Percentiles rank a stretch among this genome's conserved stretches.
Conservation (phyloP, 2,888 invertebrate species). For the Villa cingulata region DNA sequence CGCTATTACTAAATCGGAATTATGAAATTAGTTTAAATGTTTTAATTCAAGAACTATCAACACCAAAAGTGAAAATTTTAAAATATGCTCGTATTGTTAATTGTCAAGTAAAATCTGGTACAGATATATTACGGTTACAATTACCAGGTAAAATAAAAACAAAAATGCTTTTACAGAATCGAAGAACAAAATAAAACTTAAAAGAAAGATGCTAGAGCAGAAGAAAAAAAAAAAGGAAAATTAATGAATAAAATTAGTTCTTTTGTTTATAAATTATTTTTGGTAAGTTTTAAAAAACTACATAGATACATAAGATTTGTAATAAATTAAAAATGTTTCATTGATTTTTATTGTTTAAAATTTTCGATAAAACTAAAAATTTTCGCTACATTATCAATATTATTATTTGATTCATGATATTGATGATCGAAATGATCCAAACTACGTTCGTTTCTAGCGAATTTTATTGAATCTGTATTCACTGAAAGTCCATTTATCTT, state of each 20-base stretch:
- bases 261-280: too few relatives aligned
- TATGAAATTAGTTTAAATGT: slow-evolving; percentile 22
- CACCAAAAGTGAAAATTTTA: slow-evolving; percentile 22
- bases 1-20: slow-evolving; percentile 23
- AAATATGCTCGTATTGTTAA: slow-evolving; percentile 25
- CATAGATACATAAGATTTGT: too few relatives aligned
- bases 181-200: background rate
- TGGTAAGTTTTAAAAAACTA: too few relatives aligned
- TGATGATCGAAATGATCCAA: slow-evolving; percentile 1
- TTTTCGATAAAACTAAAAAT: slow-evolving; percentile 8
- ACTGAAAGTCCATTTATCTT: slow-evolving; percentile 24
- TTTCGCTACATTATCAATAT: slow-evolving; percentile 1
- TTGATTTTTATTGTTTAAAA: slow-evolving; percentile 2
- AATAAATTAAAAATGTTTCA: too few relatives aligned
- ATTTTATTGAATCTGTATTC: slow-evolving; percentile 17
- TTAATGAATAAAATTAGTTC: too few relatives aligned
- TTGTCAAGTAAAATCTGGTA: slow-evolving; percentile 18
- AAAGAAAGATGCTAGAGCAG: too few relatives aligned
- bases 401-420: background rate
- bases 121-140: slow-evolving; percentile 19
- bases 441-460: slow-evolving; percentile 18
- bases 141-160: slow-evolving; percentile 18
- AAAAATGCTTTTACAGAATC: background rate
- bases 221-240: background rate
- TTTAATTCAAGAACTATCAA: slow-evolving; percentile 22